phyloP scores from a whole-genome alignment of 2,113 vertebrate species.

The Excalfactoria chinensis region DNA sequence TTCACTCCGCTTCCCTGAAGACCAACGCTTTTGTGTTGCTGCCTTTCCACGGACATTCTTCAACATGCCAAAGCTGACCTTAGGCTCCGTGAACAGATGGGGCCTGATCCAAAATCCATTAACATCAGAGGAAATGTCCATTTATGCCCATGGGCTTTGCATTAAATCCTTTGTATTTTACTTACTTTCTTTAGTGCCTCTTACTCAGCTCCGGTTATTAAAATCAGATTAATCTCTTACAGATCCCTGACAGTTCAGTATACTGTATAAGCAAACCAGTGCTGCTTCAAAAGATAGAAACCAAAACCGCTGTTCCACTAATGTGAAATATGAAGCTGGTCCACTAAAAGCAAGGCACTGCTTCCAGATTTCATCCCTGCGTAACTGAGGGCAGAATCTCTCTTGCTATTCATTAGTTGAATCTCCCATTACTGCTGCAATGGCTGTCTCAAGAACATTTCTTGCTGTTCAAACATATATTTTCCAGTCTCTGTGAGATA shows the following conservation, averaged over 20 bases:
- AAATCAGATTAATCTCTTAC: constrained; percentile 51
- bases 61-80: constrained; percentile 24
- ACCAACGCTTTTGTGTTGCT: not conserved
- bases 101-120: constrained; percentile 37
- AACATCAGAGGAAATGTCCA: constrained; percentile 42
- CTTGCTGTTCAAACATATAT: not conserved
- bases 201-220: constrained; percentile 49
- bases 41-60: constrained; percentile 34
- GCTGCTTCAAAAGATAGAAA: not conserved
- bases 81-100: not conserved
- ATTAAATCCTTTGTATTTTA: constrained; percentile 44
- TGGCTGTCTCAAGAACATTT: not conserved
- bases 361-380: not conserved
- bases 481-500: not conserved
- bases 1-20: not conserved
- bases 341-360: not conserved
- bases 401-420: not conserved
- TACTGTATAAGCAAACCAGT: not conserved
- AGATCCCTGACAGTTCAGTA: not conserved
- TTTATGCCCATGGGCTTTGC: constrained; percentile 3
- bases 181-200: constrained; percentile 47
- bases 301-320: not conserved
- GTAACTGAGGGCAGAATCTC: constrained; percentile 7
- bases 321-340: not conserved
- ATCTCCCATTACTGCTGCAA: not conserved